These are phyloP conservation scores for Cerceris rybyensis DNA, from an alignment of 2,888 invertebrate species.

Conservation along the genomic window DNA sequence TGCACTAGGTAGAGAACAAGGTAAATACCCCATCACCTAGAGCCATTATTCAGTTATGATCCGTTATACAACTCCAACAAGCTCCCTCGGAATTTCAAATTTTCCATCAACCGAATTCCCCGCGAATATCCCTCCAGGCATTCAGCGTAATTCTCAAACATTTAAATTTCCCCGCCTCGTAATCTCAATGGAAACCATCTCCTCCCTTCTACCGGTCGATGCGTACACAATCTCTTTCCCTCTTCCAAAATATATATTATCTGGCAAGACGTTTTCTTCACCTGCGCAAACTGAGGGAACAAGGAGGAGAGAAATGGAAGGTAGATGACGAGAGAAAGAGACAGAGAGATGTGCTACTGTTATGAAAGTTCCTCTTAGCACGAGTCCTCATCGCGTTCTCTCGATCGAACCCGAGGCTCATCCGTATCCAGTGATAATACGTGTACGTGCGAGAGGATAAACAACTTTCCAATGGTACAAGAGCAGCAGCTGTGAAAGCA, in stretches of 20 bases:
- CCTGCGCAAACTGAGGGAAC: slow-evolving; percentile 56
- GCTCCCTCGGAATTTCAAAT: too few relatives aligned
- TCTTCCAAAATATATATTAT: slow-evolving; percentile 31
- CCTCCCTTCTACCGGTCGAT: neutral
- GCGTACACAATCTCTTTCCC: slow-evolving; percentile 24
- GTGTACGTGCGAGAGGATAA: slow-evolving; percentile 57
- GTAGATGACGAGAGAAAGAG: neutral
- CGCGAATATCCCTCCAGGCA: neutral
- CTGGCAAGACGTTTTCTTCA: slow-evolving; percentile 54
- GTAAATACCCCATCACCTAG: too few relatives aligned
- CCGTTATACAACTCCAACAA: too few relatives aligned
- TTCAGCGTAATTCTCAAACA: neutral
- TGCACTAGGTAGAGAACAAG: too few relatives aligned
- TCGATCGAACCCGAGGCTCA: slow-evolving; percentile 26
- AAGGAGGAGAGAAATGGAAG: neutral
- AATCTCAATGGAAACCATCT: slow-evolving; percentile 10
- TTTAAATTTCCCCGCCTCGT: slow-evolving; percentile 2
- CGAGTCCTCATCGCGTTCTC: slow-evolving; percentile 24
- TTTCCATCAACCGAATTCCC: neutral
- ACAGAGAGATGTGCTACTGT: slow-evolving; percentile 44
- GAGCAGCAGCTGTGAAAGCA: slow-evolving; percentile 68
- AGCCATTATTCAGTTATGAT: too few relatives aligned
- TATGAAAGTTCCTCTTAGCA: slow-evolving; percentile 50
- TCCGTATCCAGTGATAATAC: slow-evolving; percentile 58
- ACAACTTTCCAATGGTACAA: slow-evolving; percentile 64